Base-by-base conservation (phyloP, 35 echinoderm and acorn worm species). In the Diadema setosum region DNA sequence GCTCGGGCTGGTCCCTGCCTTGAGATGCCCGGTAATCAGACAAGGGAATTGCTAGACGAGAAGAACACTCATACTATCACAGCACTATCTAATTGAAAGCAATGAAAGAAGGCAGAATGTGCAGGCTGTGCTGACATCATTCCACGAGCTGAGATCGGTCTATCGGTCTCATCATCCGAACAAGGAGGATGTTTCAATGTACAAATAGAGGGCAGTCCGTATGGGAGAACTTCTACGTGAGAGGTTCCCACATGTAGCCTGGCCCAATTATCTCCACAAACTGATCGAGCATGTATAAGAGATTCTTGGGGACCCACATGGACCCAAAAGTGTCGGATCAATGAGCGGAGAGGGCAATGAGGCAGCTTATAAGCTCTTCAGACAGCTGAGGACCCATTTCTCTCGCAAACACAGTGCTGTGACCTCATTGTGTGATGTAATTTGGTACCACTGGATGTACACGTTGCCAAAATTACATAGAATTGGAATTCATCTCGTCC, bases 201-300 rank as follows among this genome's bases (percentile, higher is more conserved):
- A 35, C 8, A 80, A 80, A 21, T 20, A 27, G 42, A 34, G 29
- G 29, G 75, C 75, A 80, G 75, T 80, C 3, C 7, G 21, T 5
- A 80, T 80, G 16, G 75, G 75, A 3, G 20, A 80, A 30, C 14
- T 80, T 35, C 35, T 80, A 4, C 31, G 8, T 18, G 33, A 80
- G 29, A 80, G 42, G 11, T 80, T 80, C 42, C 29, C 9, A 40
- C 42, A 80, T 40, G 65, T 70, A 12, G 65, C 31, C 14, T 80
- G 75, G 75, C 33, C 75, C 24, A 80, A 80, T 40, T 80, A 80
- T 80, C 8, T 80, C 4, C 75, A 80, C 75, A 80, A 80, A 21
- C 12, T 80, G n/a, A 80, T 80, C 31, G 33, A 30, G 35, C 75
- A 80, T 26, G 20, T 34, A 12, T 39, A 80, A 39, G 75, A 80